Evolutionary conservation across 1,140 invertebrate species (phyloP).

Genomic region (Odontomachus brunneus): DNA sequence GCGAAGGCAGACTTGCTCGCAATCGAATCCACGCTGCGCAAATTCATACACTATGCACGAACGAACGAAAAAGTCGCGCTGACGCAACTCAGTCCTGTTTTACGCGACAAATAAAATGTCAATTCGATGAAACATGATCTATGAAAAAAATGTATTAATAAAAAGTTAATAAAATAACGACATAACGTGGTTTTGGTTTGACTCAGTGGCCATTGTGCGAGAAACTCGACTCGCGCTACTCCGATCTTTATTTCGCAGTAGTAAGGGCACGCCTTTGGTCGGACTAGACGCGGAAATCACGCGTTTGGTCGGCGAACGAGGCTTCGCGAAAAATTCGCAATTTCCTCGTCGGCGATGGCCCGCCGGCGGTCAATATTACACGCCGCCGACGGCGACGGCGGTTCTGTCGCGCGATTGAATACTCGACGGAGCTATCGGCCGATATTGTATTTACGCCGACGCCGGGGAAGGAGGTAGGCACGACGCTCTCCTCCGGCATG

Average conservation of each 20-base stretch:
- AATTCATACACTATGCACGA: neutral
- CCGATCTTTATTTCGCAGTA: neutral
- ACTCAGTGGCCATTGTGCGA: too few relatives aligned
- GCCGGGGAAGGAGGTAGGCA: conserved; percentile 23
- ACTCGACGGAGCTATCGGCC: conserved; percentile 45
- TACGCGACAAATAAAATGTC: conserved; percentile 9
- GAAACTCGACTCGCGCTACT: too few relatives aligned
- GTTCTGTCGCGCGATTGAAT: conserved; percentile 51
- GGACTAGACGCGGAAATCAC: neutral
- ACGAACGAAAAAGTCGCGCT: neutral
- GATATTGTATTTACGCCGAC: conserved; percentile 70
- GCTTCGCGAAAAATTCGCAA: conserved; percentile 19
- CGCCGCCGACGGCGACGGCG: conserved; percentile 13
- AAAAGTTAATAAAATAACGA: too few relatives aligned
- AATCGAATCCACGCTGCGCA: neutral
- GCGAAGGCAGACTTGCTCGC: neutral
- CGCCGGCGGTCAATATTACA: conserved; percentile 24
- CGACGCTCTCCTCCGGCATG: conserved; percentile 27
- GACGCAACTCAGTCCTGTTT: neutral
- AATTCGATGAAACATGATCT: neutral
- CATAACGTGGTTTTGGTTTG: too few relatives aligned
- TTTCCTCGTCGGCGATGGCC: conserved; percentile 4
- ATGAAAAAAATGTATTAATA: too few relatives aligned
- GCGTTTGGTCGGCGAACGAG: neutral
- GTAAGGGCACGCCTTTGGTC: neutral